phyloP scores from a whole-genome alignment of 2,888 invertebrate species.

The Diaprepes abbreviatus region DNA sequence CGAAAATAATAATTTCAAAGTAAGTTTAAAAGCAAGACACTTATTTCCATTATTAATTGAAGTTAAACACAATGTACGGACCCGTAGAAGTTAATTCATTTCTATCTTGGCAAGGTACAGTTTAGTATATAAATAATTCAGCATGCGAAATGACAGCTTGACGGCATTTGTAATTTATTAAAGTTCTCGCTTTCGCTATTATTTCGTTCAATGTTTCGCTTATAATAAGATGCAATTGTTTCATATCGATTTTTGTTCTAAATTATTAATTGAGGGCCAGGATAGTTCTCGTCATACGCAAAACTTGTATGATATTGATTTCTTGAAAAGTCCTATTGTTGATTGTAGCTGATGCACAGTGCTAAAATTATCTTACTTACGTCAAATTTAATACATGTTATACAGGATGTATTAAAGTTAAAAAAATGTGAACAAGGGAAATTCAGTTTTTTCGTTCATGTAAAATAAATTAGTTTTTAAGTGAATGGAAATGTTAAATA shows the following conservation, averaged over 20 bases:
- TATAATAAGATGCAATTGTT: conserved; percentile 56
- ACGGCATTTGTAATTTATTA: conserved; percentile 57
- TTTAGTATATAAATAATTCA: conserved; percentile 53
- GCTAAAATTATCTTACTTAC: too few species aligned
- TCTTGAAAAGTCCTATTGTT: too few species aligned
- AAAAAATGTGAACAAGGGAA: too few species aligned
- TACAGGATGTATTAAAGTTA: too few species aligned
- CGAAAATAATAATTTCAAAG: conserved; percentile 28
- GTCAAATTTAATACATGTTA: too few species aligned
- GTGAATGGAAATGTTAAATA: too few species aligned
- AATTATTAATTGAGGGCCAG: conserved; percentile 52
- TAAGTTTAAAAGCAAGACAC: conserved; percentile 11
- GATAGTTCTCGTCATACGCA: too few species aligned
- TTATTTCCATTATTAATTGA: conserved; percentile 36
- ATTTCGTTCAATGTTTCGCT: conserved; percentile 41
- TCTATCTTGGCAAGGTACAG: conserved; percentile 33
- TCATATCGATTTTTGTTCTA: conserved; percentile 54
- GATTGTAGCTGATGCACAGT: too few species aligned
- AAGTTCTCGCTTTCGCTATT: conserved; percentile 55
- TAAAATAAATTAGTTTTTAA: too few species aligned
- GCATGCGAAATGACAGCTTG: conserved; percentile 54
- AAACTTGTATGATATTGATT: too few species aligned
- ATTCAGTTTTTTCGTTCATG: too few species aligned
- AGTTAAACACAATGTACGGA: conserved; percentile 10
- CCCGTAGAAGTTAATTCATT: conserved; percentile 41